Evolutionary conservation across 1,140 invertebrate genomes (phyloP).

Genomic region (Arctopsyche grandis): DNA sequence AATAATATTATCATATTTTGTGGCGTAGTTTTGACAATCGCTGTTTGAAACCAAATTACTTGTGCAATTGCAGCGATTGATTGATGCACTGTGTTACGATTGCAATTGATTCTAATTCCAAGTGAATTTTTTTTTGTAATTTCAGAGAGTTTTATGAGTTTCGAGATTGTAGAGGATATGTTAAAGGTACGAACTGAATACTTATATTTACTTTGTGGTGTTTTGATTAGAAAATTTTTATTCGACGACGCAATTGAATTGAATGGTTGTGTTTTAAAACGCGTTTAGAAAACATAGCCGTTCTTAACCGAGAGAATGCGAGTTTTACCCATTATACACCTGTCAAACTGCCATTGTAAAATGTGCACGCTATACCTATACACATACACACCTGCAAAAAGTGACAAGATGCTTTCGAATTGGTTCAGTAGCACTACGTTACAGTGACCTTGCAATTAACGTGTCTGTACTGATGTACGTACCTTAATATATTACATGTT

Average conservation of each 20-base stretch:
- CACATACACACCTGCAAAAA: not conserved
- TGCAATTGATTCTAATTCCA: not conserved
- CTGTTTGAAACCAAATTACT: too few relatives aligned
- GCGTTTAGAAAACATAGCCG: not conserved
- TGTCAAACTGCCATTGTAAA: not conserved
- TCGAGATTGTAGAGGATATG: conserved; percentile 27
- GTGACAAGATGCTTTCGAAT: conserved; percentile 6
- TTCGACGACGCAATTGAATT: too few relatives aligned
- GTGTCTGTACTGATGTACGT: too few relatives aligned
- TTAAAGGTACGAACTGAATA: not conserved
- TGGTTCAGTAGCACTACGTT: not conserved
- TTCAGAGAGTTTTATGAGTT: conserved; percentile 23
- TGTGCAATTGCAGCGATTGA: too few relatives aligned
- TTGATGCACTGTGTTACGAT: too few relatives aligned
- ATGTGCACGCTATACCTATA: not conserved
- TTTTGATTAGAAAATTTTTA: too few relatives aligned
- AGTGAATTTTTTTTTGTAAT: conserved; percentile 9
- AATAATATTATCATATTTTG: too few relatives aligned
- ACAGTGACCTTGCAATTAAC: too few relatives aligned
- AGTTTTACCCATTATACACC: conserved; percentile 4
- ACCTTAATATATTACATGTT: too few relatives aligned
- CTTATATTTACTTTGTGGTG: too few relatives aligned
- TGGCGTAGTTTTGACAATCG: too few relatives aligned
- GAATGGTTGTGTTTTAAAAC: too few relatives aligned
- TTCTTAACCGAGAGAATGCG: not conserved